Evolutionary conservation across 30 jellyfish, hydroid and myxozoan genomes (phyloP), one percentile per base, ranked within the genome.

Genomic region (Haliclystus octoradiatus): DNA sequence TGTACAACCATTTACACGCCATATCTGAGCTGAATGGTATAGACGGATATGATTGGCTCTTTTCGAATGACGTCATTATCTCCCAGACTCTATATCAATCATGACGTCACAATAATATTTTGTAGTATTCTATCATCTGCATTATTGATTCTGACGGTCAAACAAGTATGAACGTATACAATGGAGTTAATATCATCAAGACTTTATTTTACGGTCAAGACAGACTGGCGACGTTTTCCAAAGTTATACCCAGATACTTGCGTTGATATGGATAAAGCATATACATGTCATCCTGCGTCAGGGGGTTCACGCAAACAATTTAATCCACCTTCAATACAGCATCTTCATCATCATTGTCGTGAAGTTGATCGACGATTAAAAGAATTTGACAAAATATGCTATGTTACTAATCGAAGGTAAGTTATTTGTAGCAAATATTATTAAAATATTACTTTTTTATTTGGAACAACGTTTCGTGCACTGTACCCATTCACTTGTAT

Each of bases 241-340:
- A 51, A 40, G 26, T 40, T n/a, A 2, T 63, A 50, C 49, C 91
- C 84, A 29, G 34, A 65, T n/a, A 63, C 62, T 50, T 31, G 28
- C 26, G 79, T 28, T 47, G 79, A 69, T 49, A 19, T 52, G 29
- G 65, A 65, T 15, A 50, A 76, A 1, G 29, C 62, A 53, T 70
- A 76, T 40, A 93, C 79, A 33, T 75, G 68, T 12, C 75, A 46
- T 19, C 71, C 78, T 52, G 46, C 50, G 23, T 66, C 66, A n/a
- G 63, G 49, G 51, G 49, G 66, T 13, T 79, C 72, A 14, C 79
- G 84, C 40, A 61, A 64, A 35, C 86, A 69, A 26, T 79, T 79
- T 66, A 78, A 71, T 33, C 92, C 92, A 4, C 94, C 96, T 0
- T 78, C 96, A 9, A 68, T 86, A 33, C 76, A 80, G 74, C 52